These are phyloP conservation scores for Allobates femoralis DNA, from an alignment of 2,797 vertebrate species.

Conservation along the genomic window DNA sequence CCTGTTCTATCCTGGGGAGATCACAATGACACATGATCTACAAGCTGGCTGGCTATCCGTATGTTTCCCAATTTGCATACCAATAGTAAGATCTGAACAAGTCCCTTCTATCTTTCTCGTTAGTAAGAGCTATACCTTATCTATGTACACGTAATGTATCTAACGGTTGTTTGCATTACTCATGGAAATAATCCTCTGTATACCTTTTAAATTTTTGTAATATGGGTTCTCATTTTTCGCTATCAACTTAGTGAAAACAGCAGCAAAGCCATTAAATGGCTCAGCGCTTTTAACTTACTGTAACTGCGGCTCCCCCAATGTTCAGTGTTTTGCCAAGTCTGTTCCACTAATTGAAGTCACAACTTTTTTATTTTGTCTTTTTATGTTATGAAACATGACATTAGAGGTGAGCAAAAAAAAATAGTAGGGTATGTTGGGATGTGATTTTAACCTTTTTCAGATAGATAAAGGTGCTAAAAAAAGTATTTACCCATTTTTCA, in stretches of 20 bases:
- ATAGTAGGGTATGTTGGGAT: background rate
- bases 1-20: no score
- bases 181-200: background rate
- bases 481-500: background rate
- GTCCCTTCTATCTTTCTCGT: background rate
- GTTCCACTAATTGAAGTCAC: constrained; percentile 48
- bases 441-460: background rate
- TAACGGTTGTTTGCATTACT: background rate
- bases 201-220: constrained; percentile 23
- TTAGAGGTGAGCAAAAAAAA: background rate
- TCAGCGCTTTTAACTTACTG: constrained; percentile 51
- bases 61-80: no score
- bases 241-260: constrained; percentile 50
- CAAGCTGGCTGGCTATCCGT: no score
- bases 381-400: constrained; percentile 38
- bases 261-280: constrained; percentile 39
- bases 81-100: no score
- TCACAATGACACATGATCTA: no score
- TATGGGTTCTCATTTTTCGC: constrained; percentile 9
- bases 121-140: background rate
- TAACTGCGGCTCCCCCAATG: constrained; percentile 38
- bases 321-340: constrained; percentile 55
- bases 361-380: constrained; percentile 43
- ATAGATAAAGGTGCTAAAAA: background rate
- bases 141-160: background rate